Percentiles rank a stretch among this genome's conserved stretches.
phyloP scores from a whole-genome alignment of 2,888 invertebrate genomes.

The Lycia hirtaria region DNA sequence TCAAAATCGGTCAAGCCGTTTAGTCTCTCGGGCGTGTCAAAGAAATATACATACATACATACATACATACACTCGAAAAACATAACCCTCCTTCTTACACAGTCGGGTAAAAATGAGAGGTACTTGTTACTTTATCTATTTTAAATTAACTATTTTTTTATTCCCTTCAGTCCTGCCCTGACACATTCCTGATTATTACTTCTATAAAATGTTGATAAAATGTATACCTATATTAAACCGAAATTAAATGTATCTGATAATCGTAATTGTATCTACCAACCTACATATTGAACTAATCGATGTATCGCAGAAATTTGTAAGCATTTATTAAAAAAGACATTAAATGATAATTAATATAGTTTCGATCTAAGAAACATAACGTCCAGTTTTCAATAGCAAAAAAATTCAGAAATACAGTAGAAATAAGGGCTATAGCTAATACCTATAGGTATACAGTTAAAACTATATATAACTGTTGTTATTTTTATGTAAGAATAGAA shows the following conservation, averaged over 20 bases:
- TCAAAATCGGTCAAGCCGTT: too few relatives aligned
- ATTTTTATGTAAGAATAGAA: not conserved
- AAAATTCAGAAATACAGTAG: not conserved
- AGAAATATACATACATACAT: too few relatives aligned
- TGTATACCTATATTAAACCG: too few relatives aligned
- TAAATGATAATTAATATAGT: not conserved
- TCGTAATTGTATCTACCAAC: too few relatives aligned
- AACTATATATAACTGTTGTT: not conserved
- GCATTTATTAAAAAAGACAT: constrained; percentile 18
- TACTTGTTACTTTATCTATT: too few relatives aligned
- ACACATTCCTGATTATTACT: not conserved
- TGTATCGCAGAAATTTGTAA: not conserved
- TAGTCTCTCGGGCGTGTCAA: too few relatives aligned
- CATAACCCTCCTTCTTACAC: too few relatives aligned
- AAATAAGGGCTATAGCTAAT: not conserved
- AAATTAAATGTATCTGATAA: too few relatives aligned
- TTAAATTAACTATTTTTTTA: not conserved
- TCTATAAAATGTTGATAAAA: not conserved
- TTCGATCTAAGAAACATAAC: not conserved
- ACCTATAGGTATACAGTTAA: too few relatives aligned
- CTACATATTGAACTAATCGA: not conserved
- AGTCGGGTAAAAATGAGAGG: too few relatives aligned
- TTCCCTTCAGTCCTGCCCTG: not conserved
- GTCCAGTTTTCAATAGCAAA: constrained; percentile 1
- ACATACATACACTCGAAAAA: too few relatives aligned